Evolutionary conservation across 2,797 vertebrate species (phyloP), one percentile per base, ranked within the genome.

Genomic region (Thripadectes ignobilis): DNA sequence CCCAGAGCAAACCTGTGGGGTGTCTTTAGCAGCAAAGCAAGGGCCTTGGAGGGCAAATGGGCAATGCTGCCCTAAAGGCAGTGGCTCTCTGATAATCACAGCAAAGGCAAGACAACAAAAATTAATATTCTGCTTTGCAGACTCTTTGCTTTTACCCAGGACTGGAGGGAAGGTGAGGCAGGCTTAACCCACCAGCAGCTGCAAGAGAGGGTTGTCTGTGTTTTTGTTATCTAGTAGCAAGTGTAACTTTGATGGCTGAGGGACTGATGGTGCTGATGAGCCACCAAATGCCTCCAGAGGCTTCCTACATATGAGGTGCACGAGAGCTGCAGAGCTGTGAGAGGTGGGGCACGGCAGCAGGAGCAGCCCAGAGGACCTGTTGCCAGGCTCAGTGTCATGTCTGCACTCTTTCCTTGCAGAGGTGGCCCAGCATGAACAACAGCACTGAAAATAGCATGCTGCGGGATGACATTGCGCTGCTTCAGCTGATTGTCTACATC

Each of bases 401-500:
- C 55, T 65, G 22, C 54, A 21, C 36, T 54, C 52, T 92, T 86
- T 45, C 52, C 61, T 87, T 87, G 34, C 93, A 96, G 96, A 39
- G 19, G 55, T 22, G 0, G 32, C 32, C 29, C 59, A 39, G 2
- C 52, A 92, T 57, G 80, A 3, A 2, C 12, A 96, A 85, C 91
- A 93, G 84, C 88, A 89, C 62, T 1, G 1, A 16, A 7, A 14
- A 7, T 1, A 5, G 10, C 2, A 0, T 0, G 3, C 3, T 7
- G 10, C 5, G 21, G 7, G 2, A 2, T 0, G 1, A 10, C 19
- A 3, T 51, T 12, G 7, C 5, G 7, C 6, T 79, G 0, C 23
- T 97, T 15, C 90, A 94, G 18, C 5, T 91, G 13, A 5, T 79
- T 7, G 0, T 94, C 79, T 96, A 92, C 79, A 49, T 91, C 76